Evolutionary conservation across 2,797 vertebrate species (phyloP), one percentile per base, ranked within the genome.

Genomic region (Eulemur mongoz): DNA sequence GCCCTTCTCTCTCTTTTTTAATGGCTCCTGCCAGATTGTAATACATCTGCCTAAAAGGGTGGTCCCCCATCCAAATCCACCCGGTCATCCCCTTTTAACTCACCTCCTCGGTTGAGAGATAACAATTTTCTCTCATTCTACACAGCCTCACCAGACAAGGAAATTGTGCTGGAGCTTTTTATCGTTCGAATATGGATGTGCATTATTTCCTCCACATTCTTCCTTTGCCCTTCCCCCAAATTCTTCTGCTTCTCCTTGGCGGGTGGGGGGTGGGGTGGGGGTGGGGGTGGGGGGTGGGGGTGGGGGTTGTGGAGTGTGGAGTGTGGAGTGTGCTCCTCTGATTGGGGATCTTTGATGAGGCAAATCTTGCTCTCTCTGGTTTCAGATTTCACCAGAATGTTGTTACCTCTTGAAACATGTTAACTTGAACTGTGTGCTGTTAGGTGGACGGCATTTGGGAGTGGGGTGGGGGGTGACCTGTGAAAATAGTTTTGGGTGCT

Each of bases 401-500:
- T 11, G 2, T 5, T 14, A 6, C 18, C 25, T 45, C 35, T n/a
- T 3, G 22, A 30, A 22, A 27, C 35, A 2, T 1, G 4, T 32
- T 25, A 3, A 10, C 23, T 43, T 57, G 67, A 30, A 35, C 40
- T 8, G 11, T 65, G 63, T 11, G 3, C 89, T 30, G 13, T 2
- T 13, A 85, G 40, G 15, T 52, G 2, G 48, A 6, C 52, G 69
- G 79, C 2, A 6, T 35, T 59, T 86, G n/a, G 20, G 45, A 20
- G 50, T 10, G 23, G 54, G 11, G 0, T 52, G 2, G 18, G 2
- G 9, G 54, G 13, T 25, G 4, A 38, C 57, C 20, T 38, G 43
- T 65, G 59, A 75, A 75, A 70, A 17, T 70, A 10, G 18, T 11
- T 32, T 23, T 57, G 43, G 22, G 3, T 50, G 54, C 54, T 45